Base-by-base conservation (phyloP, 2,888 invertebrate species). In the Eupithecia abbreviata region DNA sequence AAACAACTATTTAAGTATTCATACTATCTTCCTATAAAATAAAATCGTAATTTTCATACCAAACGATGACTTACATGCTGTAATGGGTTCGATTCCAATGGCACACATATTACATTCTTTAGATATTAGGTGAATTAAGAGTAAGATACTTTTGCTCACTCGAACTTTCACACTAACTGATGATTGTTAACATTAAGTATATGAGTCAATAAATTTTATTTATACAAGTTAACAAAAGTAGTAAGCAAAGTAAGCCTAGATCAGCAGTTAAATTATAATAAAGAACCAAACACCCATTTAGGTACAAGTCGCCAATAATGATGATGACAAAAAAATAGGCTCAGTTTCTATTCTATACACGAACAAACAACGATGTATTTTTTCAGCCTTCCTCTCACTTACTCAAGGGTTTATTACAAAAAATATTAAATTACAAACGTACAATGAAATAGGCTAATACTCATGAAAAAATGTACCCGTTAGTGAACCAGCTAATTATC, bases 371-470 rank as follows among this genome's bases (percentile, higher is more conserved):
- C 88, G 87, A 85, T 80, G 80, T 84, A 85, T 87, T 90, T 91
- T 90, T 90, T 88, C 84, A 84, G 79, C 82, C 89, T 90, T 30
- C 89, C 90, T 90, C 90, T 89, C 88, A 86, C 87, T 83, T 83
- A 85, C 87, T 87, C 84, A 84, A 88, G 87, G 87, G 88, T 86
- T 88, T 84, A 88, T 87, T 88, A 91, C 89, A 94, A 93, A 94
- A 93, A 93, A 92, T 92, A 94, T 95, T 93, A 93, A 93, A 94
- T 95, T 94, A 94, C 94, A 86, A 85, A 84, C 84, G 83, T 85
- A 91, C 92, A 93, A 93, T 88, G 87, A 88, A 87, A 85, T 89
- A 89, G 87, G 88, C 87, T 90, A 89, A 89, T 87, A 86, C 85
- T 81, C 81, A 82, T 83, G 87, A 87, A 92, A 92, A 93, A 93